Base-by-base conservation (phyloP, 2,888 invertebrate species). In the Pantelozetes paolii region DNA sequence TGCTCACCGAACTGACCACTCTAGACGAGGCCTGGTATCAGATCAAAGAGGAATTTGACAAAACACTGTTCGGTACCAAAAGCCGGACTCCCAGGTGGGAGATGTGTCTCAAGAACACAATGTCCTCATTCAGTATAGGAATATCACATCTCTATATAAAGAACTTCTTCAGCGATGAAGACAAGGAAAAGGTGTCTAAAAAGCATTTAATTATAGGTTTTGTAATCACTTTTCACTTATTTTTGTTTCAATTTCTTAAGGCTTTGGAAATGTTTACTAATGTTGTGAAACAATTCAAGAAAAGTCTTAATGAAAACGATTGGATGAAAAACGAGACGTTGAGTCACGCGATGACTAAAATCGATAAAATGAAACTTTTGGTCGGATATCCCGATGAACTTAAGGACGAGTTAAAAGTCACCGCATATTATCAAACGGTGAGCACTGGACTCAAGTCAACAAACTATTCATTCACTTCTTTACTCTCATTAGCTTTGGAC, bases 291-390 rank as follows among this genome's bases (percentile, higher is more conserved):
- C 89, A 93, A 78, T 95, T 95, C 84, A 87, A 88, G 76, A 87
- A 90, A 78, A 92, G 94, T 40, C 82, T 94, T 73, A 84, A 86
- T 20, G 85, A 88, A 75, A 79, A 94, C 15, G 89, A 90, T 62
- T 97, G 96, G 96, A 96, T 97, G 96, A 95, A 96, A 81, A 87
- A 88, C 0, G 83, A 85, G 77, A 96, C 96, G 0, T 88, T 81
- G 81, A 20, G 28, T 13, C 26, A 72, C 30, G 74, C 71, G 23
- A 15, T 74, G 18, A 62, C 45, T 13, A 74, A 74, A 28, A 20
- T 74, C 15, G 73, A 76, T 18, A 67, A 75, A 11, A 78, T 78
- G 28, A 77, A 75, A 36, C 73, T 78, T 1, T 74, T 77, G 20
- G 77, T 78, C 9, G 78, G 78, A 30, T 78, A 77, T 71, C 78